A percentile compares a stretch with the other conserved stretches of the same genome.
phyloP scores from a whole-genome alignment of 2,888 invertebrate genomes.

The Hydropsyche betteni region DNA sequence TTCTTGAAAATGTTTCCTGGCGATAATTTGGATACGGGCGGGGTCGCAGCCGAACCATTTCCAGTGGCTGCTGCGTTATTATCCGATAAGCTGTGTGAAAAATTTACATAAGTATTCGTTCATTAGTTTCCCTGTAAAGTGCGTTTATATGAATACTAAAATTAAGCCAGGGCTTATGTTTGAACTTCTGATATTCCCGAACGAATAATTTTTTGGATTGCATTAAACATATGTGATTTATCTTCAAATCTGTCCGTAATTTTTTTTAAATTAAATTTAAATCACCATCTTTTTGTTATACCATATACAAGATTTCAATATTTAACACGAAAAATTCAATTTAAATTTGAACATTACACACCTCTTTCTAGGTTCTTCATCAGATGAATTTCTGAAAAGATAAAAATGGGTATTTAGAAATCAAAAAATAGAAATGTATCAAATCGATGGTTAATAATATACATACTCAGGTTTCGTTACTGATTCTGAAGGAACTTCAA shows the following conservation, averaged over 20 bases:
- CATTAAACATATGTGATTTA: too few relatives aligned
- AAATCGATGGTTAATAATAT: not conserved
- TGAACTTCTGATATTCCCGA: too few relatives aligned
- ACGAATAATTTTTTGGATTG: too few relatives aligned
- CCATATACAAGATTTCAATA: too few relatives aligned
- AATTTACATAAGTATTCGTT: slow-evolving; percentile 6
- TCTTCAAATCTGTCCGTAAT: too few relatives aligned
- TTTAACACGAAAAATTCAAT: too few relatives aligned
- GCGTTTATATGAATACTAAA: too few relatives aligned
- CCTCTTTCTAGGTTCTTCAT: slow-evolving; percentile 60
- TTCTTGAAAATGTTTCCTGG: slow-evolving; percentile 93
- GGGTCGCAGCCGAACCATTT: slow-evolving; percentile 56
- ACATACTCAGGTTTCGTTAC: not conserved
- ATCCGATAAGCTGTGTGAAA: slow-evolving; percentile 52
- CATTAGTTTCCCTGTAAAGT: too few relatives aligned
- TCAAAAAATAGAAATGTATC: not conserved
- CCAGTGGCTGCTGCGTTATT: slow-evolving; percentile 57
- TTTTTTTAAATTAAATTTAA: too few relatives aligned
- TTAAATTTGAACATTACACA: not conserved
- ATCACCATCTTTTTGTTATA: too few relatives aligned
- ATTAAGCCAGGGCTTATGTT: too few relatives aligned
- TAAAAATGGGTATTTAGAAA: not conserved
- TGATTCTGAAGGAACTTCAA: not conserved
- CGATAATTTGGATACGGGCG: slow-evolving; percentile 77
- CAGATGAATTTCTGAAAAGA: slow-evolving; percentile 31